phyloP scores from a whole-genome alignment of 2,113 vertebrate genomes.

The Scartelaos histophorus region DNA sequence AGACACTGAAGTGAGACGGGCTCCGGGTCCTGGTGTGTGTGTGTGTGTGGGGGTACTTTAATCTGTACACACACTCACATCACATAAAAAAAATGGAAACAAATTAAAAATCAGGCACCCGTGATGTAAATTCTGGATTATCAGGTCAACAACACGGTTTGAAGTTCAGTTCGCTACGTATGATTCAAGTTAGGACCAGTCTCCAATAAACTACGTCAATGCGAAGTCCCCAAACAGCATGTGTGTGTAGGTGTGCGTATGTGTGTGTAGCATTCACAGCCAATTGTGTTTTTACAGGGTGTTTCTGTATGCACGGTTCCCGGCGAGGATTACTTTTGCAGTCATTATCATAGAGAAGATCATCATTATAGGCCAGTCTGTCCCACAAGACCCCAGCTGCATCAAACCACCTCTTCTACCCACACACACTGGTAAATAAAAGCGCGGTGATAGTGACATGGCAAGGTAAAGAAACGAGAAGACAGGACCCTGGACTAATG shows the following conservation, averaged over 20 bases:
- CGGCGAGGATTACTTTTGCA: conserved; percentile 63
- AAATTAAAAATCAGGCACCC: too few relatives aligned
- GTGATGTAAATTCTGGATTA: too few relatives aligned
- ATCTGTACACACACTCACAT: too few relatives aligned
- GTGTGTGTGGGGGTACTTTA: too few relatives aligned
- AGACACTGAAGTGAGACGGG: conserved; percentile 27
- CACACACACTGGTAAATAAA: conserved; percentile 32
- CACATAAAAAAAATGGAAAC: too few relatives aligned
- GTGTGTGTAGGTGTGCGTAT: not conserved
- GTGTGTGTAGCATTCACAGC: conserved; percentile 23
- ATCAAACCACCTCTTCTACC: conserved; percentile 47
- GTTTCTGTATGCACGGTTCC: conserved; percentile 31
- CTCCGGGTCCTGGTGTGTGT: conserved; percentile 2
- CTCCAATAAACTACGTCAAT: too few relatives aligned
- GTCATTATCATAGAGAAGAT: conserved; percentile 64
- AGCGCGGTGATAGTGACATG: conserved; percentile 20
- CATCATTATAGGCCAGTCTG: conserved; percentile 49
- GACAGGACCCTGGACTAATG: too few relatives aligned
- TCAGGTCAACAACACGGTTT: too few relatives aligned
- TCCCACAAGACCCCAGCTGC: conserved; percentile 20
- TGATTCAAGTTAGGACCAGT: too few relatives aligned
- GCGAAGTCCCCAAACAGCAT: too few relatives aligned
- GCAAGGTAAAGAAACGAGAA: too few relatives aligned
- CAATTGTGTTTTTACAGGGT: conserved; percentile 14
- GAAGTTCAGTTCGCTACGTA: too few relatives aligned